Percentiles rank a stretch among this genome's conserved stretches.
Evolutionary conservation across 2,888 invertebrate species (phyloP).

Genomic region (Punctoribates punctum): DNA sequence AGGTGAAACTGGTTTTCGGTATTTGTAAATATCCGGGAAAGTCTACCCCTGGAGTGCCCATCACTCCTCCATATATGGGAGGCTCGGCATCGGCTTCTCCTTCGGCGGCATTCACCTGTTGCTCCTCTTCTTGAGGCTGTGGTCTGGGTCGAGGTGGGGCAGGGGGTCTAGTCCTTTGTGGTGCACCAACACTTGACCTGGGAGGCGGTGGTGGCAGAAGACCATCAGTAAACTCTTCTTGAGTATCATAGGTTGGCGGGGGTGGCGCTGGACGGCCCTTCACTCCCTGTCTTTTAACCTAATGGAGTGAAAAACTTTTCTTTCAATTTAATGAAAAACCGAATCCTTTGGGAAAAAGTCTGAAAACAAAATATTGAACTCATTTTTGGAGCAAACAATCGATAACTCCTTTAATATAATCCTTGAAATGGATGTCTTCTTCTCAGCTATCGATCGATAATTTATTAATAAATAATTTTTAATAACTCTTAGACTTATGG

Average conservation of each 20-base stretch:
- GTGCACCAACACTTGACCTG: conserved; percentile 9
- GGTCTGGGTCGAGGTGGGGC: not conserved
- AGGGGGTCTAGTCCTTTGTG: conserved; percentile 24
- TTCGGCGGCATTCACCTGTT: conserved; percentile 1
- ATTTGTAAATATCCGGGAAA: conserved; percentile 52
- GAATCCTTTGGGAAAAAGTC: too few species aligned
- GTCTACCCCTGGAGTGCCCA: conserved; percentile 47
- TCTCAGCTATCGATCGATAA: too few species aligned
- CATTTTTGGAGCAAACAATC: too few species aligned
- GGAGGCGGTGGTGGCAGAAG: not conserved
- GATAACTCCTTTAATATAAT: too few species aligned
- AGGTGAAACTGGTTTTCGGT: conserved; percentile 74
- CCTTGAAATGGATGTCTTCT: too few species aligned
- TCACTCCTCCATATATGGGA: conserved; percentile 39
- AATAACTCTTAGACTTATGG: too few species aligned
- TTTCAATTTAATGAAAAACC: too few species aligned
- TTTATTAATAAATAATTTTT: too few species aligned
- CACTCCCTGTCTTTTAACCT: too few species aligned
- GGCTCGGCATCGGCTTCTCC: conserved; percentile 38
- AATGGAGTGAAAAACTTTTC: too few species aligned
- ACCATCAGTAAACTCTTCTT: not conserved
- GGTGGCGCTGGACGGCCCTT: not conserved
- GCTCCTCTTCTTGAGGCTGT: conserved; percentile 30
- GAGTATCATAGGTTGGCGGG: not conserved
- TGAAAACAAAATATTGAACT: too few species aligned